Base-by-base conservation (phyloP, 2,797 vertebrate species). In the Catostomus latipinnis region DNA sequence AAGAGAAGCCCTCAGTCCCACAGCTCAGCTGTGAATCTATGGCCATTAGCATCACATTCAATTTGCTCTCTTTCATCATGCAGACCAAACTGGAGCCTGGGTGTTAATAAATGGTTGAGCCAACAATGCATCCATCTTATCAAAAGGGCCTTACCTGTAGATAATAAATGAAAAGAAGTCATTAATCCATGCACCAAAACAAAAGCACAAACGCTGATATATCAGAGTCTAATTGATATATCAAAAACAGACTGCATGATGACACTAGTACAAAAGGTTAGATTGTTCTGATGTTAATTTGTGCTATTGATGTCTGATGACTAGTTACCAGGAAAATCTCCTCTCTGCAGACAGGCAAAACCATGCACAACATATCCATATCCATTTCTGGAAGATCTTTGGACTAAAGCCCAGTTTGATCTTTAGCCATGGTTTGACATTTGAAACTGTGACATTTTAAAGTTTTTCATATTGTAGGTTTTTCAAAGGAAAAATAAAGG, bases 91-190 rank as follows among this genome's bases (percentile, higher is more conserved):
- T 63, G 60, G 22, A 74, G 60, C 49, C 18, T 22, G 53, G 67
- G 61, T 46, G 69, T 71, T 49, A 76, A 49, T 57, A 81, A 76
- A 34, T 50, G 45, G 71, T 13, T 6, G 7, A 14, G 50, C 53
- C 58, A 18, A 60, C 68, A 50, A 49, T 52, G 74, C n/a, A 66
- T n/a, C 54, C 49, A 56, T 61, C 34, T 14, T 12, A 72, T 69
- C 68, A 62, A 82, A 82, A 78, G 70, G n/a, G 58, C 54, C 49
- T 53, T 73, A 48, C 54, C 49, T 73, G 54, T 10, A 49, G 70
- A 78, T 82, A 43, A 58, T 67, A 82, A 68, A 69, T 67, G 50
- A 73, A 78, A 76, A 68, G 54, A 67, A 72, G 54, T 60, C 56
- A 73, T 73, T 73, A 62, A 43, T 53, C 14, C 52, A 5, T 50